These are phyloP conservation scores for Platyura marginata DNA, from an alignment of 1,140 invertebrate species.

Conservation along the genomic window DNA sequence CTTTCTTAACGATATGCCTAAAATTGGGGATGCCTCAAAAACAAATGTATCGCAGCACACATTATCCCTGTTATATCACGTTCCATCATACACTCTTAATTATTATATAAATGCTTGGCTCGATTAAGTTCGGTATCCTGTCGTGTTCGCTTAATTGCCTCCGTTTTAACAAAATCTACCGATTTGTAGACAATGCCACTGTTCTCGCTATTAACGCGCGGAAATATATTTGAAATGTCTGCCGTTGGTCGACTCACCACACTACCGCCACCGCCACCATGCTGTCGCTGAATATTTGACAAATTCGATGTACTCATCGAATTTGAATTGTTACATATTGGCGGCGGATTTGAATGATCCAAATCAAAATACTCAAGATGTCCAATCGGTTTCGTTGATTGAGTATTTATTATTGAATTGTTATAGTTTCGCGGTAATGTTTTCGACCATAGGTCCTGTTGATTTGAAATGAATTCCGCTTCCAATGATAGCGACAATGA, in stretches of 20 bases:
- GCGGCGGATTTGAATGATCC: constrained; percentile 30
- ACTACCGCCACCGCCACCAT: constrained; percentile 3
- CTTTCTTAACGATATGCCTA: no score
- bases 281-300: constrained; percentile 6
- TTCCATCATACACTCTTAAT: no score
- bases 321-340: constrained; percentile 6
- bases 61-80: no score
- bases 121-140: constrained; percentile 49
- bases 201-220: constrained; percentile 5
- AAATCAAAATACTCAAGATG: constrained; percentile 58
- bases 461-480: constrained; percentile 11
- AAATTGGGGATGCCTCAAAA: no score
- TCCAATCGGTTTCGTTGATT: constrained; percentile 11
- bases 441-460: constrained; percentile 7
- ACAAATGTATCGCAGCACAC: no score
- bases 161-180: constrained; percentile 80
- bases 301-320: constrained; percentile 1
- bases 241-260: constrained; percentile 7
- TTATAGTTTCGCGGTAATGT: constrained; percentile 18
- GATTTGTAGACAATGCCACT: constrained; percentile 63
- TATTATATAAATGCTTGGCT: no score
- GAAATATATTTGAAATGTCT: no score
- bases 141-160: constrained; percentile 74
- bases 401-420: constrained; percentile 1
- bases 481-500: constrained; percentile 12